These are phyloP conservation scores for Prietella phreatophila DNA, from an alignment of 2,113 vertebrate species.

Conservation along the genomic window DNA sequence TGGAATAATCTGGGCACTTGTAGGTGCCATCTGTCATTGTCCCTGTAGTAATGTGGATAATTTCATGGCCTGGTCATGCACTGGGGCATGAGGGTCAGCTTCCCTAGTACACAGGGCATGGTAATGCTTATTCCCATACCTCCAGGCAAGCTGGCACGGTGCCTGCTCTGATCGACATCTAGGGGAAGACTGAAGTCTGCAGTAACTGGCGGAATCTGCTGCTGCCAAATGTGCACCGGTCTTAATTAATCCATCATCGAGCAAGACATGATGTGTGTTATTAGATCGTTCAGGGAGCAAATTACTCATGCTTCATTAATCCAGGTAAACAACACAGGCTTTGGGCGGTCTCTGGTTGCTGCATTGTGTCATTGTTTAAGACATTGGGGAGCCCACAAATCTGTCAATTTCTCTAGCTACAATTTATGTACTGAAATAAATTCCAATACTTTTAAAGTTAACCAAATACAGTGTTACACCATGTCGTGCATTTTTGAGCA, in stretches of 20 bases:
- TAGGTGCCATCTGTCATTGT: constrained; percentile 33
- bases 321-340: background rate
- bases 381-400: background rate
- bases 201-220: background rate
- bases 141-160: background rate
- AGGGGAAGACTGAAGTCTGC: background rate
- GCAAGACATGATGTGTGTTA: constrained; percentile 21
- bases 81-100: constrained; percentile 3
- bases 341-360: background rate
- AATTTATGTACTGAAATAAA: background rate
- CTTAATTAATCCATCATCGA: constrained; percentile 26
- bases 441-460: background rate
- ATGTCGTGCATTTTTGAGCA: too few relatives aligned
- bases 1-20: constrained; percentile 25
- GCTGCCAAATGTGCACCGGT: background rate
- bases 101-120: background rate
- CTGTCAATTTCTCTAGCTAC: background rate
- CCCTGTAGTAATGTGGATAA: background rate
- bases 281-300: constrained; percentile 11
- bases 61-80: too few relatives aligned
- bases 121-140: background rate
- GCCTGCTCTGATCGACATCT: background rate
- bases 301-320: constrained; percentile 11
- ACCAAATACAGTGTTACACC: too few relatives aligned
- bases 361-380: background rate